phyloP scores from a whole-genome alignment of 2,113 vertebrate genomes.

The Mirounga angustirostris region DNA sequence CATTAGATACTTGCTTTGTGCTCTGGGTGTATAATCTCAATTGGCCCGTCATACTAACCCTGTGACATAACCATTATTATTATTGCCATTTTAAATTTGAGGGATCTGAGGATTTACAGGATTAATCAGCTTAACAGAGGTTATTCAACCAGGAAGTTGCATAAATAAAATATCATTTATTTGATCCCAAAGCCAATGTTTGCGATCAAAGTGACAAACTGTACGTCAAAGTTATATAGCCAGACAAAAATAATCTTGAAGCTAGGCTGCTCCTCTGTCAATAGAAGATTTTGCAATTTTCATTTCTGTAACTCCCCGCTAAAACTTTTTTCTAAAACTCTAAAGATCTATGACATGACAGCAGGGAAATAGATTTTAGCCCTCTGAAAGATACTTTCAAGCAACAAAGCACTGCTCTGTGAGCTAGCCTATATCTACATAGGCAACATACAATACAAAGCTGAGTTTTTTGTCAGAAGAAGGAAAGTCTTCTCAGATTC shows the following conservation, averaged over 20 bases:
- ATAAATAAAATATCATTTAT: not conserved
- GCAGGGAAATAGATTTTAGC: not conserved
- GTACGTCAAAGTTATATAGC: not conserved
- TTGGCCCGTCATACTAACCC: not conserved
- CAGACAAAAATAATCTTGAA: not conserved
- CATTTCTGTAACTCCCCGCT: not conserved
- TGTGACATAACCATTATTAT: not conserved
- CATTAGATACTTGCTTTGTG: not conserved
- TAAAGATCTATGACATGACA: not conserved
- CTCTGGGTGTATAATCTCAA: not conserved
- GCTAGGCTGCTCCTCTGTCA: not conserved
- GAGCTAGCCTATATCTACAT: not conserved
- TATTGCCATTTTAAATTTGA: not conserved
- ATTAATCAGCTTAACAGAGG: slow-evolving; percentile 29
- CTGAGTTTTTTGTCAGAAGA: not conserved
- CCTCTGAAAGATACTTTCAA: not conserved
- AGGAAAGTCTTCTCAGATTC: not conserved
- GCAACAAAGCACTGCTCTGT: not conserved
- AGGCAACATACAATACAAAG: not conserved
- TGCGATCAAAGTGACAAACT: not conserved
- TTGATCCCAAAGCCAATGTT: not conserved
- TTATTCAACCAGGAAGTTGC: not conserved
- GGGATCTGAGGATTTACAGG: not conserved
- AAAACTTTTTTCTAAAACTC: not conserved
- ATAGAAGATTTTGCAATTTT: slow-evolving; percentile 10